Conservation (phyloP, 2,888 invertebrate genomes). For the Polydesmus complanatus region DNA sequence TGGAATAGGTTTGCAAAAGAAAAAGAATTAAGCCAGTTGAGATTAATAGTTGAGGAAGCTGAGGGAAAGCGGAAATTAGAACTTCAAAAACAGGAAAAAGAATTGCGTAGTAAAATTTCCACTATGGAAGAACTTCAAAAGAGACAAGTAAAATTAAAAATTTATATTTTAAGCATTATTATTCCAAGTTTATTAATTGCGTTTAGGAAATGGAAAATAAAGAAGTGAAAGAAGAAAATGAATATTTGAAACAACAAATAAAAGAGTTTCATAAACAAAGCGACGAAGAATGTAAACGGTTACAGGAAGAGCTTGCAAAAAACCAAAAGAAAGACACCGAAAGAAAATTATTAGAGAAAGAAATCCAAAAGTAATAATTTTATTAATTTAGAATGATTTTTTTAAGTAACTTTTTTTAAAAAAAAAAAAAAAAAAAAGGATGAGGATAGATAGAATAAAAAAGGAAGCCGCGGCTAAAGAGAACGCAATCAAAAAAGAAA, state of each 20-base stretch:
- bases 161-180: neutral
- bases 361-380: constrained; percentile 24
- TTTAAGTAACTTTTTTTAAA: no score
- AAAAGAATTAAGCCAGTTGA: constrained; percentile 6
- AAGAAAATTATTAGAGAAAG: constrained; percentile 22
- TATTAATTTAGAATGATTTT: no score
- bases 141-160: neutral
- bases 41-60: constrained; percentile 34
- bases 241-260: constrained; percentile 36
- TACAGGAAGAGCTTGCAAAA: constrained; percentile 20
- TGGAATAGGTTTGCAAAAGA: constrained; percentile 5
- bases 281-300: constrained; percentile 32
- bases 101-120: constrained; percentile 32
- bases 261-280: constrained; percentile 24
- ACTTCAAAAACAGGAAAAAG: constrained; percentile 40
- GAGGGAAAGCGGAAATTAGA: constrained; percentile 35
- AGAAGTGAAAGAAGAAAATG: constrained; percentile 29
- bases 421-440: constrained; percentile 37
- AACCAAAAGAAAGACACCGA: constrained; percentile 22
- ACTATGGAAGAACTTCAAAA: neutral
- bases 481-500: constrained; percentile 23
- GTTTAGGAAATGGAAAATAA: constrained; percentile 14
- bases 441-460: constrained; percentile 38
- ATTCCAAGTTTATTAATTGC: neutral
- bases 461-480: constrained; percentile 28